Conservation (phyloP, 1,140 invertebrate species). For the Sweltsa coloradensis region DNA sequence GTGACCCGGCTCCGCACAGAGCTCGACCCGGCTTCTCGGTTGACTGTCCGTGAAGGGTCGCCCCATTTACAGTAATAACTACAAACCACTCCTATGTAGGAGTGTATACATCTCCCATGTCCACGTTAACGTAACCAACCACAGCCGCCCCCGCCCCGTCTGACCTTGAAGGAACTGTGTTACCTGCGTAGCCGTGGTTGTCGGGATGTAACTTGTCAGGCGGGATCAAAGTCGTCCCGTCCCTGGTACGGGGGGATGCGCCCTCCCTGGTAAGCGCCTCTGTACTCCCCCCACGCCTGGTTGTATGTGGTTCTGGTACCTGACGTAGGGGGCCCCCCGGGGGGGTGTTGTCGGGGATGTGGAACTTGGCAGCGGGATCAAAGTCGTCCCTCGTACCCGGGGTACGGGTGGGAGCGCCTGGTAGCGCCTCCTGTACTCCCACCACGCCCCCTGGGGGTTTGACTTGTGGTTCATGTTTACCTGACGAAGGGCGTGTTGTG, state of each 20-base stretch:
- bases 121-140: neutral
- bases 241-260: neutral
- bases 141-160: neutral
- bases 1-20: too few relatives aligned
- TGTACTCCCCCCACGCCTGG: neutral
- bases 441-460: too few relatives aligned
- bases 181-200: neutral
- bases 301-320: constrained; percentile 29
- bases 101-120: too few relatives aligned
- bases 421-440: constrained; percentile 41
- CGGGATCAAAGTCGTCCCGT: neutral
- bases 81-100: too few relatives aligned
- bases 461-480: too few relatives aligned
- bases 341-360: constrained; percentile 53
- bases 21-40: too few relatives aligned
- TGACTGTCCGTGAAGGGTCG: too few relatives aligned
- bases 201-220: neutral
- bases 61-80: too few relatives aligned
- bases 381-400: constrained; percentile 41
- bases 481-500: constrained; percentile 55
- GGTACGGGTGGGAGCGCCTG: constrained; percentile 48
- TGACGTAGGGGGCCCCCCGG: constrained; percentile 55
- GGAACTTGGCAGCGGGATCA: constrained; percentile 57
- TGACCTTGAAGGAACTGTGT: neutral
- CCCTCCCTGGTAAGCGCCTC: neutral